Evolutionary conservation across 2,113 vertebrate species (phyloP).

Genomic region (Lepisosteus osseus): DNA sequence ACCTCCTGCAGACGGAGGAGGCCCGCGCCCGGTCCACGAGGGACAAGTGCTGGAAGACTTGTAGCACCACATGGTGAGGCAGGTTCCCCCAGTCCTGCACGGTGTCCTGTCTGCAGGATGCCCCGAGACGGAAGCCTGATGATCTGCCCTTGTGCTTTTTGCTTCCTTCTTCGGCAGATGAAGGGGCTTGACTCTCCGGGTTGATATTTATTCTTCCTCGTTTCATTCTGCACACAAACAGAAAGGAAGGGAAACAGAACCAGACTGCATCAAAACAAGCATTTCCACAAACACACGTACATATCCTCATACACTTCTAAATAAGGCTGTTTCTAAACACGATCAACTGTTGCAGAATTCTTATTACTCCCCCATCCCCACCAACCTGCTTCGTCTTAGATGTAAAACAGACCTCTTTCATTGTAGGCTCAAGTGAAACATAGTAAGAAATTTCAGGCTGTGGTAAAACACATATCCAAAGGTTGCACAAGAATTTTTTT

Average conservation of each 20-base stretch:
- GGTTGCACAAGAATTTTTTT: too few species aligned
- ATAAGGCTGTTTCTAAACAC: too few species aligned
- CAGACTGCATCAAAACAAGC: not conserved
- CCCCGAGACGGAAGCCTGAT: slow-evolving; percentile 20
- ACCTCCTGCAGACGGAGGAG: slow-evolving; percentile 78
- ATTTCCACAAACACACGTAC: too few species aligned
- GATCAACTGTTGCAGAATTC: too few species aligned
- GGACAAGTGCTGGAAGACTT: slow-evolving; percentile 80
- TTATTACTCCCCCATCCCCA: too few species aligned
- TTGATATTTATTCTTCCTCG: slow-evolving; percentile 55
- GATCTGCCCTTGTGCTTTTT: slow-evolving; percentile 64
- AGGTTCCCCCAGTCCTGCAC: slow-evolving; percentile 75
- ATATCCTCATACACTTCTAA: too few species aligned
- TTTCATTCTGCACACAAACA: slow-evolving; percentile 67
- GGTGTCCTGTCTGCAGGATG: not conserved
- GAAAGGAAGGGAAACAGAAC: too few species aligned
- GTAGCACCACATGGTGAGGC: slow-evolving; percentile 72
- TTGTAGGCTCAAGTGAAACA: too few species aligned
- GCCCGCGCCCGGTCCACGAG: slow-evolving; percentile 77
- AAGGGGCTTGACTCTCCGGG: slow-evolving; percentile 52
- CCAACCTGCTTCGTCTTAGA: too few species aligned
- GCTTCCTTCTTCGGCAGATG: slow-evolving; percentile 38
- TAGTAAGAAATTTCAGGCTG: too few species aligned
- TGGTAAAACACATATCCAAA: too few species aligned
- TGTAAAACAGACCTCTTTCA: too few species aligned